Conservation (phyloP, 2,888 invertebrate species). For the Netelia virgata region DNA sequence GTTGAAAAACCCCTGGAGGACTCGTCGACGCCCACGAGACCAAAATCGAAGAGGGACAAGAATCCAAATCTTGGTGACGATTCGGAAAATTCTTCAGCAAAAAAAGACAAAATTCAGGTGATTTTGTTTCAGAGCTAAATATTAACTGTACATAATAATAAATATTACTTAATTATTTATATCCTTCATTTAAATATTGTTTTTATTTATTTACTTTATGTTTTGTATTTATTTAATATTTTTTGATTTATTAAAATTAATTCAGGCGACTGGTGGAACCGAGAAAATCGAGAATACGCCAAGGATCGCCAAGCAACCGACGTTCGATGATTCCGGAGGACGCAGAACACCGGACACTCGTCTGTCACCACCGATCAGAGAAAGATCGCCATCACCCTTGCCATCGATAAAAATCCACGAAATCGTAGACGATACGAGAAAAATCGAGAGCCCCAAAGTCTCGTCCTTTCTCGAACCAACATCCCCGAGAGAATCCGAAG, state of each 20-base stretch:
- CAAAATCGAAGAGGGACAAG: constrained; percentile 71
- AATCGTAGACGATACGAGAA: constrained; percentile 25
- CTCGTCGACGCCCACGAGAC: constrained; percentile 73
- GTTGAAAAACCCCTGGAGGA: constrained; percentile 72
- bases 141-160: too few species aligned
- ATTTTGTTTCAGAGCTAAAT: neutral
- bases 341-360: constrained; percentile 68
- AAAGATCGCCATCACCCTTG: constrained; percentile 75
- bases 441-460: constrained; percentile 8
- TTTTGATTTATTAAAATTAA: constrained; percentile 14
- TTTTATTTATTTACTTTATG: neutral
- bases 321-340: constrained; percentile 73
- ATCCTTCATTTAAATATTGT: too few species aligned
- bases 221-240: neutral
- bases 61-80: constrained; percentile 51
- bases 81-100: constrained; percentile 9
- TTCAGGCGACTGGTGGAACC: constrained; percentile 33
- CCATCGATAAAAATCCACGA: constrained; percentile 67
- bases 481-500: constrained; percentile 69
- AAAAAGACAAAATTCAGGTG: constrained; percentile 61
- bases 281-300: constrained; percentile 60
- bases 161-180: too few species aligned
- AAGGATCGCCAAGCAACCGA: constrained; percentile 69
- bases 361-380: constrained; percentile 67
- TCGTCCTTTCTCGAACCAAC: constrained; percentile 45